Percentiles rank a stretch among this genome's conserved stretches.
These are phyloP conservation scores for Cololabis saira DNA, from an alignment of 2,113 vertebrate species.

Conservation along the genomic window DNA sequence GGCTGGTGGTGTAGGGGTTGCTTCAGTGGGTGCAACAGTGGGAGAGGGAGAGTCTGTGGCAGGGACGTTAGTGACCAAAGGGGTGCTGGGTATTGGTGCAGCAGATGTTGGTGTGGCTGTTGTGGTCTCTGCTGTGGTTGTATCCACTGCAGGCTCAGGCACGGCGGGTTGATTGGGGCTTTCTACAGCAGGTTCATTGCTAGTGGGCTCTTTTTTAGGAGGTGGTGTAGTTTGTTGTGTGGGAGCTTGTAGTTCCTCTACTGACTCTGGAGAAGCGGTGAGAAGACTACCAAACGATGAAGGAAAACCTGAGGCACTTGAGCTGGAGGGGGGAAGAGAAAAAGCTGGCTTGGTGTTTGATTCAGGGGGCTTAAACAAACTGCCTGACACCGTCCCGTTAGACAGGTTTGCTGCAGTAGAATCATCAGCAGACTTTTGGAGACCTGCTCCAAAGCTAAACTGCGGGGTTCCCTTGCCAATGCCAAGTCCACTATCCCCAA, in stretches of 20 bases:
- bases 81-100: slow-evolving; percentile 39
- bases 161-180: not conserved
- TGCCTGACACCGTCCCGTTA: slow-evolving; percentile 34
- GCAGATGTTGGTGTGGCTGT: slow-evolving; percentile 19
- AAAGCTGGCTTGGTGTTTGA: slow-evolving; percentile 71
- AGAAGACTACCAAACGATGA: slow-evolving; percentile 60
- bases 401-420: slow-evolving; percentile 30
- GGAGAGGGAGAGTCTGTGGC: slow-evolving; percentile 16
- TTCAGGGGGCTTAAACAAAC: slow-evolving; percentile 78
- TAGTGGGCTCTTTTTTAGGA: slow-evolving; percentile 32
- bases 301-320: slow-evolving; percentile 44
- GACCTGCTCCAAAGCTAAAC: slow-evolving; percentile 75
- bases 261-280: slow-evolving; percentile 43
- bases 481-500: slow-evolving; percentile 43
- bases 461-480: slow-evolving; percentile 34
- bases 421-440: slow-evolving; percentile 76
- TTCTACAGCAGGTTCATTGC: slow-evolving; percentile 20
- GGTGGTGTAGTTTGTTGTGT: slow-evolving; percentile 30
- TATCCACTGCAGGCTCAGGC: slow-evolving; percentile 7
- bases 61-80: slow-evolving; percentile 23
- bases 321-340: slow-evolving; percentile 57
- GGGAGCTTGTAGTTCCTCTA: slow-evolving; percentile 58
- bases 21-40: slow-evolving; percentile 6
- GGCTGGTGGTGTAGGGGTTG: not conserved
- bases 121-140: slow-evolving; percentile 17